Evolutionary conservation across 2,113 vertebrate genomes (phyloP).

Genomic region (Pollachius pollachius): DNA sequence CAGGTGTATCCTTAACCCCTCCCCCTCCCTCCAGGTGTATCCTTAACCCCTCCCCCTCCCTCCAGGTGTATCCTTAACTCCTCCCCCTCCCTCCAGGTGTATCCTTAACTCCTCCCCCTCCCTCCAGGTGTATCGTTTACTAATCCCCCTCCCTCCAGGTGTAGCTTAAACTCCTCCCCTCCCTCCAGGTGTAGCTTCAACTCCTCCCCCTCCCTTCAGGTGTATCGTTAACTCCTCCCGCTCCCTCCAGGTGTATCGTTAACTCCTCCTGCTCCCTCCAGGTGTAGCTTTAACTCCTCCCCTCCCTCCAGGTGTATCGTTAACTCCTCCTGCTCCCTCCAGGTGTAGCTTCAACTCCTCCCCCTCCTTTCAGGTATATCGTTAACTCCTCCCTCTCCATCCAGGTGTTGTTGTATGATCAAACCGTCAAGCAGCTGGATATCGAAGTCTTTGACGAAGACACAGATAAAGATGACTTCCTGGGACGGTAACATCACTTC

Average conservation of each 20-base stretch:
- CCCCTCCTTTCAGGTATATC: too few relatives aligned
- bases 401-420: slow-evolving; percentile 84
- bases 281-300: slow-evolving; percentile 46
- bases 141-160: too few relatives aligned
- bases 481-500: slow-evolving; percentile 80
- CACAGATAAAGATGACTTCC: slow-evolving; percentile 92
- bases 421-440: slow-evolving; percentile 77
- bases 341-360: too few relatives aligned
- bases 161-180: too few relatives aligned
- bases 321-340: too few relatives aligned
- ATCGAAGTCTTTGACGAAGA: slow-evolving; percentile 96
- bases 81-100: slow-evolving; percentile 57
- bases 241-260: neutral
- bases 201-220: neutral
- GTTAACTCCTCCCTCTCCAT: neutral
- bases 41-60: neutral
- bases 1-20: too few relatives aligned
- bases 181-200: too few relatives aligned
- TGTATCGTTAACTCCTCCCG: neutral
- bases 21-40: neutral
- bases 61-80: too few relatives aligned
- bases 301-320: too few relatives aligned
- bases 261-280: slow-evolving; percentile 38
- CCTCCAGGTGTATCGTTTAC: too few relatives aligned
- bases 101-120: too few relatives aligned